A percentile compares a stretch with the other conserved stretches of the same genome.
Evolutionary conservation across 2,113 vertebrate species (phyloP).

Genomic region (Peromyscus californicus): DNA sequence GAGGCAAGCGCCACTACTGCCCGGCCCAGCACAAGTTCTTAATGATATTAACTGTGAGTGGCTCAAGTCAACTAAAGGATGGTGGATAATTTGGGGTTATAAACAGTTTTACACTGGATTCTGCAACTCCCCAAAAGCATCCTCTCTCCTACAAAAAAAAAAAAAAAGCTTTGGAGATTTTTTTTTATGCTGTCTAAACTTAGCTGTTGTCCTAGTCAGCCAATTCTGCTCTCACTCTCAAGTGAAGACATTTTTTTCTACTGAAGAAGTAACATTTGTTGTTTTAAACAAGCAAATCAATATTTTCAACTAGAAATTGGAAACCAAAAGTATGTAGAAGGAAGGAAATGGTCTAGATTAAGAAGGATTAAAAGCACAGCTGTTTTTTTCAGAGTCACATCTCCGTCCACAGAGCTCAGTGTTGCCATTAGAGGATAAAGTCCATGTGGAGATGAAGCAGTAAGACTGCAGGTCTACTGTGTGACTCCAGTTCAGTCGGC

Average conservation of each 20-base stretch:
- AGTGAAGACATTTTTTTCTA: conserved; percentile 52
- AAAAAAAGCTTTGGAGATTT: not conserved
- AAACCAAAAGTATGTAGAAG: not conserved
- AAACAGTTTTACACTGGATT: conserved; percentile 44
- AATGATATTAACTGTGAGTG: conserved; percentile 40
- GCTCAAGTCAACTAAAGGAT: conserved; percentile 1
- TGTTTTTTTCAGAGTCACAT: conserved; percentile 33
- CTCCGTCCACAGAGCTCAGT: not conserved
- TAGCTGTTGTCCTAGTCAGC: not conserved
- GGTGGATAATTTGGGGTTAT: not conserved
- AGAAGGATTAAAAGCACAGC: conserved; percentile 22
- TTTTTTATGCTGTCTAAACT: not conserved
- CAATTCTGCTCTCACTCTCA: conserved; percentile 57
- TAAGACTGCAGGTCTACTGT: not conserved
- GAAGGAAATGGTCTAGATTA: conserved; percentile 30
- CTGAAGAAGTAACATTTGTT: conserved; percentile 32
- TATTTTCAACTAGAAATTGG: conserved; percentile 8
- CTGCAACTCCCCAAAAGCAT: not conserved
- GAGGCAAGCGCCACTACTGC: too few species aligned
- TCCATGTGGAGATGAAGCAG: not conserved
- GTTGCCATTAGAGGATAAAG: not conserved
- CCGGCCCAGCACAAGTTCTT: conserved; percentile 14
- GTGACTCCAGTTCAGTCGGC: not conserved
- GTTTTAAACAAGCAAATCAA: conserved; percentile 52
- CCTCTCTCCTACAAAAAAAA: not conserved